Evolutionary conservation across 2,797 vertebrate species (phyloP), one percentile per base, ranked within the genome.

Genomic region (Pyrrhura leucotis): DNA sequence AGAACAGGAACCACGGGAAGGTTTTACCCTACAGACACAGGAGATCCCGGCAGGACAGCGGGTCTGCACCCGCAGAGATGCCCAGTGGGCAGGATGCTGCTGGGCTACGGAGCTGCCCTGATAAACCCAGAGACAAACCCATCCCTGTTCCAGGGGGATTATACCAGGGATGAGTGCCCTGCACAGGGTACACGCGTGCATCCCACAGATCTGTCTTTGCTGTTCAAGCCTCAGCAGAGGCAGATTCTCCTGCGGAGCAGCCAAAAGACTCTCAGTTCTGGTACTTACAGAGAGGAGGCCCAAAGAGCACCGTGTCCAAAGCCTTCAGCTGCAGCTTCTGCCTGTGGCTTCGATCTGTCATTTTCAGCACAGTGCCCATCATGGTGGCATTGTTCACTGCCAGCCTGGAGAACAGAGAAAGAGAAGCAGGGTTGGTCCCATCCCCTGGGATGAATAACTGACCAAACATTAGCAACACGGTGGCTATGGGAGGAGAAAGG

Each of bases 311-410:
- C 0, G 99, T 99, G 96, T 99, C 99, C 97, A 99, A 93, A 14
- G 99, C 97, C 62, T 99, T 99, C 67, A 99, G 98, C 96, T 99
- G 99, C 93, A 99, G 97, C 97, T 99, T 99, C 97, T 99, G 99
- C 82, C 99, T 96, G 75, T 99, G 99, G 98, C 99, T 99, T 59
- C 99, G 98, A 94, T 99, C 99, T 53, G 99, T 98, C 97, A 99
- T 99, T 91, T 99, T 99, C 95, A 99, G 98, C 48, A 99, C 98
- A 0, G 98, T 98, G 22, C 98, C 97, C 11, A 99, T 99, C 98
- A 99, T 98, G 62, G 99, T 99, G 54, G 96, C 97, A 2, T 99
- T 99, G 98, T 99, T 99, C 72, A 99, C 97, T 2, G 99, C 99
- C 29, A 99, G 96, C 95, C 99, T 99, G 54, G 54, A 56, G 54